Base-by-base conservation (phyloP, 2,888 invertebrate genomes). In the Galeopsomyia nigrocyanea region DNA sequence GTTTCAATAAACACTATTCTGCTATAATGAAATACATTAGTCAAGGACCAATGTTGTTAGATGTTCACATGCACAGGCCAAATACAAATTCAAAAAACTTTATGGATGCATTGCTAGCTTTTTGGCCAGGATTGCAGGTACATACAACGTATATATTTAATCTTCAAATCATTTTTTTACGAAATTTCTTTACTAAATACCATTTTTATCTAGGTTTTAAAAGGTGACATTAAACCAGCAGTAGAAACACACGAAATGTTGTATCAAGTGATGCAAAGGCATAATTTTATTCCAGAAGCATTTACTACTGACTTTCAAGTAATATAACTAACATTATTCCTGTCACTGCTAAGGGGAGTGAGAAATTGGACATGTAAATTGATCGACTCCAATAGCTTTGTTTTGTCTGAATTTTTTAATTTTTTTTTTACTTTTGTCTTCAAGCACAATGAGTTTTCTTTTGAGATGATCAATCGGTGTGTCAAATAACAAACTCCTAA, bases 241-340 rank as follows among this genome's bases (percentile, higher is more conserved):
- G 97, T 99, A n/a, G 98, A 98, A 88, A 98, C 97, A 0, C 99
- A 99, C 84, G 99, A 99, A 87, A 98, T 99, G 97, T 89, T 99
- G 2, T 98, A 97, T 87, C 98, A 99, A 88, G 97, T 99, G 16
- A 96, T 98, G 92, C 95, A 98, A 87, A 91, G 96, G 81, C 98
- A 99, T 87, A 98, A 97, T 76, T 98, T 99, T 87, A 93, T 99
- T 81, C 99, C 99, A 0, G 99, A 99, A 89, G 99, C 99, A 5
- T 99, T 99, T 86, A 99, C 99, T 0, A 95, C 96, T 0, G 98
- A 99, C 87, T 97, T 99, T 82, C 95, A 96, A 89, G 92, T 92
- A 78, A 75, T 64, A 68, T 66, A 67, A 71, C 57, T 57, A 53
- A 62, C 66, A n/a, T 70, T 73, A 74, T 57, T 66, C 19, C 31